These are phyloP conservation scores for Himantopus leucocephalus DNA, from an alignment of 2,113 vertebrate species.

Conservation along the genomic window DNA sequence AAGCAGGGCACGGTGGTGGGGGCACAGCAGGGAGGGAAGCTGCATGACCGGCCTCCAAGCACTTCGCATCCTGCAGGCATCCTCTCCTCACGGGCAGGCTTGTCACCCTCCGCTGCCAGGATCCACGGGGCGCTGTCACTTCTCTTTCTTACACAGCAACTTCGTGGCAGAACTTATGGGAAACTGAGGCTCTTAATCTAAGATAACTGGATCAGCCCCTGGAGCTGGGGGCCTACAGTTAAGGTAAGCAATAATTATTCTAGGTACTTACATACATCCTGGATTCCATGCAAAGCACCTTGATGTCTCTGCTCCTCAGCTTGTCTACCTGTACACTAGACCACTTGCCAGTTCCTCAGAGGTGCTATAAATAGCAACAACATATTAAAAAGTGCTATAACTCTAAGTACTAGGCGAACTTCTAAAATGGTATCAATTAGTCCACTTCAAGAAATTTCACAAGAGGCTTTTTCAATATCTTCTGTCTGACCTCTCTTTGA, in stretches of 20 bases:
- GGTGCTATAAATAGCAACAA: not conserved
- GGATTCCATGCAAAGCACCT: not conserved
- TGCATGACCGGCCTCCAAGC: not conserved
- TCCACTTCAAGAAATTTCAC: not conserved
- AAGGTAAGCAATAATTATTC: not conserved
- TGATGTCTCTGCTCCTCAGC: not conserved
- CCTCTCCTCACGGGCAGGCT: not conserved
- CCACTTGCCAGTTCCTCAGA: not conserved
- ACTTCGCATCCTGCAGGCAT: not conserved
- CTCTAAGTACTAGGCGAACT: not conserved
- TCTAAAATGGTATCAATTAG: not conserved
- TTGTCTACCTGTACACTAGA: not conserved
- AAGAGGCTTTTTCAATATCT: not conserved
- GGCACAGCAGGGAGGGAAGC: not conserved
- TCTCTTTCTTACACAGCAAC: not conserved
- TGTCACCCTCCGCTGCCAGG: not conserved
- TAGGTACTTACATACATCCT: not conserved
- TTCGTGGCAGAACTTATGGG: not conserved
- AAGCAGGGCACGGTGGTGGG: accelerated
- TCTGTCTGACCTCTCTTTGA: not conserved
- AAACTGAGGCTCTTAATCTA: not conserved
- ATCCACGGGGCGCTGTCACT: not conserved
- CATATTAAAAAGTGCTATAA: not conserved
- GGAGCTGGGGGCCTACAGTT: not conserved
- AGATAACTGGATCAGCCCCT: not conserved